A percentile compares a stretch with the other conserved stretches of the same genome.
Evolutionary conservation across 2,888 invertebrate species (phyloP).

Genomic region (Lepidochitona cinerea): DNA sequence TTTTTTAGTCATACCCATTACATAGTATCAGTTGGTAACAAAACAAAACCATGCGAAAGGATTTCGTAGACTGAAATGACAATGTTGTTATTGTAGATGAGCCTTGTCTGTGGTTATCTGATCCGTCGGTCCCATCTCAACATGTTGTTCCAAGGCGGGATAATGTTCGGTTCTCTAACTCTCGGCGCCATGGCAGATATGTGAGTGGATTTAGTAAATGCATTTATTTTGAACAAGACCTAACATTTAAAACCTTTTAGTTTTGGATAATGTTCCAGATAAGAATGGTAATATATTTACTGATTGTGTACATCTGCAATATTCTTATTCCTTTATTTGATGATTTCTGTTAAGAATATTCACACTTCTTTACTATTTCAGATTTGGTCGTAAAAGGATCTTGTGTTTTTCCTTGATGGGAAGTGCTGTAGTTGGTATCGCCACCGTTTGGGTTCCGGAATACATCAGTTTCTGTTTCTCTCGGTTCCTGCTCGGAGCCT

Average conservation of each 20-base stretch:
- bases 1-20: too few species aligned
- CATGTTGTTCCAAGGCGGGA: slow-evolving; percentile 40
- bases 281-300: too few species aligned
- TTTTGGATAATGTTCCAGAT: too few species aligned
- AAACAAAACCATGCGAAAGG: too few species aligned
- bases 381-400: slow-evolving; percentile 83
- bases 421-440: slow-evolving; percentile 76
- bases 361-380: slow-evolving; percentile 34
- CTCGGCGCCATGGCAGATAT: slow-evolving; percentile 37
- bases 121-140: slow-evolving; percentile 31
- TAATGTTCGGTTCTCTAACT: slow-evolving; percentile 34
- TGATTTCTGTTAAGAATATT: not conserved
- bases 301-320: too few species aligned
- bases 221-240: too few species aligned
- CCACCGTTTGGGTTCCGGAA: slow-evolving; percentile 81
- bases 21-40: too few species aligned
- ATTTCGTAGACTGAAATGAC: too few species aligned
- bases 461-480: slow-evolving; percentile 81
- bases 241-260: too few species aligned
- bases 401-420: slow-evolving; percentile 80
- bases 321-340: too few species aligned
- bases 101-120: not conserved
- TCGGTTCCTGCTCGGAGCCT: slow-evolving; percentile 78
- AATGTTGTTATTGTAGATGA: not conserved
- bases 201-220: too few species aligned